Base-by-base conservation (phyloP, 1,140 invertebrate species). In the Monomorium pharaonis region DNA sequence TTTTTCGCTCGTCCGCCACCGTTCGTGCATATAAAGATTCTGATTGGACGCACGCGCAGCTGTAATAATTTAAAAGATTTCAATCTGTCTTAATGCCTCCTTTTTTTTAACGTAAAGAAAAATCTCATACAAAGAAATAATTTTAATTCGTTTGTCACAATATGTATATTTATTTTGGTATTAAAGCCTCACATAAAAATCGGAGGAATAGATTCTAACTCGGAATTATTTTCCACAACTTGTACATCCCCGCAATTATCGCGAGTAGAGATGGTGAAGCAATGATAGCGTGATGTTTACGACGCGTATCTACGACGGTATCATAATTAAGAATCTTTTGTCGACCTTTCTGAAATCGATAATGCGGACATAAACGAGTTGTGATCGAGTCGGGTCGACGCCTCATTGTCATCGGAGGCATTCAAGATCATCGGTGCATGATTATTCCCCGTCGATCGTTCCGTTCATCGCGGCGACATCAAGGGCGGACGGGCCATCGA, bases 391-490 rank as follows among this genome's bases (percentile, higher is more conserved):
- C 67, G 70, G 75, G 58, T 70, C 80, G 74, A 89, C 75, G 60
- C 75, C 76, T 89, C 88, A 92, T 92, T 92, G 90, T 91, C 88
- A 88, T 89, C 75, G 86, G 62, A 33, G 76, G 78, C 70, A 92
- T 92, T 92, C 88, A 89, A 74, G 88, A 90, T 88, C 58, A 86
- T 84, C 86, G 80, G 89, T 87, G 88, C 85, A 87, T 88, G 89
- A 91, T 93, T 90, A 88, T 90, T 92, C 87, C 83, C 77, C 88
- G 69, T 77, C 77, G 87, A 89, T 91, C 86, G 86, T 90, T 87
- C 76, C 85, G 88, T 89, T 92, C 84, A 76, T 86, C 83, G 90
- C 89, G 92, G 92, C 92, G 90, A 92, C 92, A 93, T 92, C 89
- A 92, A 93, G 88, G 86, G 44, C 87, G 83, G 65, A 89, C 87